Conservation (phyloP, 2,113 vertebrate species). For the Mohoua ochrocephala region DNA sequence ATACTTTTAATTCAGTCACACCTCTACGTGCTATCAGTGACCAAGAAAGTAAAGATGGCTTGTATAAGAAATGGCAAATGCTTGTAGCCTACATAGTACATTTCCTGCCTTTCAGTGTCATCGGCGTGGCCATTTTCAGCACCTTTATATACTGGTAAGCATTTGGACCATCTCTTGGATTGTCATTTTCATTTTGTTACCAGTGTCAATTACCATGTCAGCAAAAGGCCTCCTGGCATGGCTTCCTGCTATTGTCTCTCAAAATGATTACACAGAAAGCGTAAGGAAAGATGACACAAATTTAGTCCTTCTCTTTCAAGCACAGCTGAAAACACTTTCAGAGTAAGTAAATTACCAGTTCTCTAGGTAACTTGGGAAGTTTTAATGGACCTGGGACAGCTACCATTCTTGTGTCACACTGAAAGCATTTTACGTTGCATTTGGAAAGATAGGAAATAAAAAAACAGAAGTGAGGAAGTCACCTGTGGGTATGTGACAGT, state of each 20-base stretch:
- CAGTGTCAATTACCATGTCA: neutral
- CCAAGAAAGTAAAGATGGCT: slow-evolving; percentile 91
- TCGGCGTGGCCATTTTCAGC: slow-evolving; percentile 82
- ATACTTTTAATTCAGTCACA: slow-evolving; percentile 72
- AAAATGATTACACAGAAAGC: neutral
- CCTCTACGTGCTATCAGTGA: slow-evolving; percentile 86
- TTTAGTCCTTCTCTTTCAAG: neutral
- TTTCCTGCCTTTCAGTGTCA: slow-evolving; percentile 87
- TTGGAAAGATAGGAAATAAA: neutral
- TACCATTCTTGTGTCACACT: neutral
- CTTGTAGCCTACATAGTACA: slow-evolving; percentile 90
- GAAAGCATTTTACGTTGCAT: neutral
- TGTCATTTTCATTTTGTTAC: neutral
- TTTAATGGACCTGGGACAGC: neutral
- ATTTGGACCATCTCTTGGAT: neutral
- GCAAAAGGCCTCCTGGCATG: neutral
- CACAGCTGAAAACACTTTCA: neutral
- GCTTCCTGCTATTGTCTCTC: neutral
- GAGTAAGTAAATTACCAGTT: neutral
- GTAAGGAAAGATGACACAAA: neutral
- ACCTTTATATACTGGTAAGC: slow-evolving; percentile 90
- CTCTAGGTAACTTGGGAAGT: neutral
- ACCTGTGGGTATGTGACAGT: neutral
- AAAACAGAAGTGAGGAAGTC: neutral
- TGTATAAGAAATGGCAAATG: slow-evolving; percentile 96